Conservation (phyloP, 2,797 vertebrate genomes). For the Acrocephalus scirpaceus region DNA sequence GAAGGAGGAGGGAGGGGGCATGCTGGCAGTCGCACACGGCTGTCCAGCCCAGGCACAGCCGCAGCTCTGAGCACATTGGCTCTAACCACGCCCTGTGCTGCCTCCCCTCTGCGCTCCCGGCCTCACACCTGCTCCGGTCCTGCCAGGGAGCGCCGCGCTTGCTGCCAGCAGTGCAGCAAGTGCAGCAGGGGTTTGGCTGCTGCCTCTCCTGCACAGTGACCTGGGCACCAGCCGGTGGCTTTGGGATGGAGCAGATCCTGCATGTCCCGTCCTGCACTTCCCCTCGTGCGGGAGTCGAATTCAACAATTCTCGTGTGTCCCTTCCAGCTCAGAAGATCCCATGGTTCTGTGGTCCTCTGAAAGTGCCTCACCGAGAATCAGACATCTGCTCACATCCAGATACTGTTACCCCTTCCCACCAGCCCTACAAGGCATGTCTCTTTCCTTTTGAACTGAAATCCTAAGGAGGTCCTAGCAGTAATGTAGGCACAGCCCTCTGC, state of each 20-base stretch:
- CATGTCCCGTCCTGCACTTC: fast-evolving
- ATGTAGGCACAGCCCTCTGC: not conserved
- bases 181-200: not conserved
- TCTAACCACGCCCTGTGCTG: fast-evolving
- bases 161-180: not conserved
- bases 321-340: not conserved
- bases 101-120: fast-evolving
- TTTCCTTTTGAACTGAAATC: not conserved
- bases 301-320: not conserved
- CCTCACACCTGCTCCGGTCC: not conserved
- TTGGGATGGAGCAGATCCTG: not conserved
- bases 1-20: not conserved
- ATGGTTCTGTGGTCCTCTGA: fast-evolving
- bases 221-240: not conserved
- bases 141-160: not conserved
- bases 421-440: not conserved
- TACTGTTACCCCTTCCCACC: not conserved
- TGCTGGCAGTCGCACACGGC: fast-evolving
- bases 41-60: not conserved
- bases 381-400: not conserved
- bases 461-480: not conserved
- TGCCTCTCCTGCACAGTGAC: not conserved
- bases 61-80: fast-evolving
- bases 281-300: fast-evolving
- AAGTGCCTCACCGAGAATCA: not conserved